Percentiles rank a stretch among this genome's conserved stretches.
Evolutionary conservation across 2,797 vertebrate genomes (phyloP).

Genomic region (Cichlasoma orientale): DNA sequence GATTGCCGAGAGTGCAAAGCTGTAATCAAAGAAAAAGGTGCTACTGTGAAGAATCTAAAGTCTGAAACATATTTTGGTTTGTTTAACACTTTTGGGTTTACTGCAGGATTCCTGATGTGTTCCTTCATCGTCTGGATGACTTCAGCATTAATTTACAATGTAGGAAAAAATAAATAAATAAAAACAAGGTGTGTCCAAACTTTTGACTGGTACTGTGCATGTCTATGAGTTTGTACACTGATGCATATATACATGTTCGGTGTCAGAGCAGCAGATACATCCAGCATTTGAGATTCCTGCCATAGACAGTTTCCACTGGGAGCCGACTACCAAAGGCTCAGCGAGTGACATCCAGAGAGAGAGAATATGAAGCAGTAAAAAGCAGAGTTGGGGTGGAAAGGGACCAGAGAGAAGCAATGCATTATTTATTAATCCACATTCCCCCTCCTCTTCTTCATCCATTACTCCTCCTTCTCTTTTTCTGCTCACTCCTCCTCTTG

Average conservation of each 20-base stretch:
- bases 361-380: constrained; percentile 20
- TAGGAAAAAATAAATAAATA: too few relatives aligned
- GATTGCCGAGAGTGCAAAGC: too few relatives aligned
- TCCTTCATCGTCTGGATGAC: too few relatives aligned
- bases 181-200: too few relatives aligned
- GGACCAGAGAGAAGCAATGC: constrained; percentile 58
- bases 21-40: too few relatives aligned
- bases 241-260: not conserved
- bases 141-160: too few relatives aligned
- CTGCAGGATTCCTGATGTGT: too few relatives aligned
- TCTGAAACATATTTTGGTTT: too few relatives aligned
- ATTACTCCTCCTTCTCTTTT: constrained; percentile 32
- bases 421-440: constrained; percentile 73
- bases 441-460: constrained; percentile 36
- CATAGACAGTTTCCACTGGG: constrained; percentile 51
- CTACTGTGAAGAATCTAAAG: too few relatives aligned
- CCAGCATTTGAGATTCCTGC: constrained; percentile 60
- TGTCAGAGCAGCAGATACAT: constrained; percentile 41
- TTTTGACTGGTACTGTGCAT: not conserved
- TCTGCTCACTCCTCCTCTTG: constrained; percentile 31
- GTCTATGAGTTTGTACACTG: not conserved
- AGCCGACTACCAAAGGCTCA: constrained; percentile 51
- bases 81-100: too few relatives aligned
- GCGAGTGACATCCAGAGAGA: not conserved
- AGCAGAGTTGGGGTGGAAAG: constrained; percentile 37